phyloP scores from a whole-genome alignment of 2,888 invertebrate genomes.

The Alsophila aescularia region DNA sequence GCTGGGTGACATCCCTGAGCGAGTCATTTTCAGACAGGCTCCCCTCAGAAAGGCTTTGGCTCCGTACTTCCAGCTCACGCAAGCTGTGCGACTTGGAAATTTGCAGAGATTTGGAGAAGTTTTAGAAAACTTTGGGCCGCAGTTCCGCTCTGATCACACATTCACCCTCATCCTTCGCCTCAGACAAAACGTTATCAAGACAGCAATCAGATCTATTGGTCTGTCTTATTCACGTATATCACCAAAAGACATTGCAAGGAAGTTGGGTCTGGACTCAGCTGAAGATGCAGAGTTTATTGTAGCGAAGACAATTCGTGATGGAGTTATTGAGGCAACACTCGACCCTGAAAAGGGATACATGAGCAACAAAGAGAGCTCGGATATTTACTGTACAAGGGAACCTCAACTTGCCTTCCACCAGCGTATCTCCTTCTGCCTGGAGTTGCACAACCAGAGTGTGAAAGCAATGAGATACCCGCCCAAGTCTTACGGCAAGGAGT shows the following conservation, averaged over 20 bases:
- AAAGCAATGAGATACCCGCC: constrained; percentile 99
- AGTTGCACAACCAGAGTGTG: constrained; percentile 99
- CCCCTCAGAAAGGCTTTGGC: constrained; percentile 94
- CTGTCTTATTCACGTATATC: constrained; percentile 98
- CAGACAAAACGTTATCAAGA: constrained; percentile 99
- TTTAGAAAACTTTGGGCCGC: constrained; percentile 94
- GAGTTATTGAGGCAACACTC: constrained; percentile 98
- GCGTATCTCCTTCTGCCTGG: constrained; percentile 98
- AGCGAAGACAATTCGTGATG: constrained; percentile 98
- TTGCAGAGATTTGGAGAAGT: constrained; percentile 97
- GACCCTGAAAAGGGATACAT: constrained; percentile 98
- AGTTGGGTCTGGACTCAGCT: constrained; percentile 96
- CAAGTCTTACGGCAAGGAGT: constrained; percentile 98
- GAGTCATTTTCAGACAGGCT: constrained; percentile 97
- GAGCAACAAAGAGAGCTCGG: constrained; percentile 98
- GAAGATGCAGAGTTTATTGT: constrained; percentile 99
- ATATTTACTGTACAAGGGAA: constrained; percentile 98
- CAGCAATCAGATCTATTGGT: constrained; percentile 98
- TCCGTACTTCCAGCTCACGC: constrained; percentile 98
- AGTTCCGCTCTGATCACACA: constrained; percentile 97
- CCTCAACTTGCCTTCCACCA: constrained; percentile 98
- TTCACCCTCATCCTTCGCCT: constrained; percentile 97
- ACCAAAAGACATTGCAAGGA: constrained; percentile 96
- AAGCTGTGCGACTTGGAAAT: constrained; percentile 98
- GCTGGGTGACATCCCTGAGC: constrained; percentile 98